Evolutionary conservation across 2,888 invertebrate genomes (phyloP).

Genomic region (Drosophila prolongata): DNA sequence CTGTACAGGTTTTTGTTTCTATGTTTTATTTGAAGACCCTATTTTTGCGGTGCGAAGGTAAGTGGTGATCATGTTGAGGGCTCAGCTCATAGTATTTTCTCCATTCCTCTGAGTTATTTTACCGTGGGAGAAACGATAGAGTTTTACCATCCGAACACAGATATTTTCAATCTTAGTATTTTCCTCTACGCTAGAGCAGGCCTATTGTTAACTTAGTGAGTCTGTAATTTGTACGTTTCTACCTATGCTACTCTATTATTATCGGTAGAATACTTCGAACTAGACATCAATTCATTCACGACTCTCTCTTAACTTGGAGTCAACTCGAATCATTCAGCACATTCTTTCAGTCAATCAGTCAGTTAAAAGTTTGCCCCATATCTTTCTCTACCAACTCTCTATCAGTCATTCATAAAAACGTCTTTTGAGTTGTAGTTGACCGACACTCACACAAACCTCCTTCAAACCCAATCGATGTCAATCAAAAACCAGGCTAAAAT

Average conservation of each 20-base stretch:
- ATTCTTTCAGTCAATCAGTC: constrained; percentile 38
- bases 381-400: constrained; percentile 6
- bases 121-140: constrained; percentile 5
- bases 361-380: constrained; percentile 17
- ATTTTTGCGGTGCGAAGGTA: constrained; percentile 41
- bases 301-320: constrained; percentile 16
- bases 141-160: constrained; percentile 10
- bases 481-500: constrained; percentile 20
- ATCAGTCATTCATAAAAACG: constrained; percentile 41
- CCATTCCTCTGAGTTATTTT: constrained; percentile 1
- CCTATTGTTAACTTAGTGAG: constrained; percentile 53
- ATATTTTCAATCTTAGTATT: constrained; percentile 21
- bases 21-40: background rate
- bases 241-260: constrained; percentile 46
- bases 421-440: constrained; percentile 60
- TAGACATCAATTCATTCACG: constrained; percentile 35
- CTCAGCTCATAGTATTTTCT: background rate
- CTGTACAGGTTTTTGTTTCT: constrained; percentile 5
- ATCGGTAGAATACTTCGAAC: constrained; percentile 36
- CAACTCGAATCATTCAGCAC: constrained; percentile 38
- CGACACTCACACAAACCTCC: constrained; percentile 25
- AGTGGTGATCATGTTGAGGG: constrained; percentile 18
- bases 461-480: constrained; percentile 10
- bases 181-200: constrained; percentile 57
- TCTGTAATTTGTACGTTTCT: constrained; percentile 43